Conservation (phyloP, 2,113 vertebrate species). For the Diphyllodes magnificus region DNA sequence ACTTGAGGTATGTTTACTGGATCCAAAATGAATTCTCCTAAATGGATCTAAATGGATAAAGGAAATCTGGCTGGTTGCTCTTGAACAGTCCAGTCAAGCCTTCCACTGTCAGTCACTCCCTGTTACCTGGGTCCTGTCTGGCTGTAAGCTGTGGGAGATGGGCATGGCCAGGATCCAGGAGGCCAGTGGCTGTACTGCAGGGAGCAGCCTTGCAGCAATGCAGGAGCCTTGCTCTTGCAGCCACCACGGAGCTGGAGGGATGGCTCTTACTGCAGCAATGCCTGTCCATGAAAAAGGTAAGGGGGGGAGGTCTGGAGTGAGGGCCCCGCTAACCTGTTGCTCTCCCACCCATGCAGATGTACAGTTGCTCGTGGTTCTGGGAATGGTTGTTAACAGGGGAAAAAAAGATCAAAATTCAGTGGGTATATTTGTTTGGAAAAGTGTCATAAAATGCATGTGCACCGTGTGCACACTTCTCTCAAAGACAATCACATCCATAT, state of each 20-base stretch:
- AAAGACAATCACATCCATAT: not conserved
- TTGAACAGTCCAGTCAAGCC: not conserved
- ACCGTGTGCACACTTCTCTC: not conserved
- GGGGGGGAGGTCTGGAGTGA: not conserved
- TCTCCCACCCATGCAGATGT: not conserved
- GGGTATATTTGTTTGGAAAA: not conserved
- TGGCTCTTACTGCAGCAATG: not conserved
- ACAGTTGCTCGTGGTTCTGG: not conserved
- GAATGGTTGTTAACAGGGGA: not conserved
- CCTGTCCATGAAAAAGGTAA: not conserved
- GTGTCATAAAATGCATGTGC: rapidly evolving
- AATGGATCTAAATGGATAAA: not conserved
- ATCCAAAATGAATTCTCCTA: not conserved
- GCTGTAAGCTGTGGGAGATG: rapidly evolving
- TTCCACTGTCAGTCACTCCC: rapidly evolving
- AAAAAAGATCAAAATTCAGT: not conserved
- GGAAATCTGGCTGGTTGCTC: not conserved
- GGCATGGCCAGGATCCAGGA: not conserved
- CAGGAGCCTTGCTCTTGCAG: not conserved
- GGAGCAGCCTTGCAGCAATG: not conserved
- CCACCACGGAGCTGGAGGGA: rapidly evolving
- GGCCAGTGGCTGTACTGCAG: not conserved
- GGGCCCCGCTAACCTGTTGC: not conserved
- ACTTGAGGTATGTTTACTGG: not conserved
- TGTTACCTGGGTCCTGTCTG: not conserved